These are phyloP conservation scores for Eupithecia pulchellata DNA, from an alignment of 2,888 invertebrate genomes.

Conservation along the genomic window DNA sequence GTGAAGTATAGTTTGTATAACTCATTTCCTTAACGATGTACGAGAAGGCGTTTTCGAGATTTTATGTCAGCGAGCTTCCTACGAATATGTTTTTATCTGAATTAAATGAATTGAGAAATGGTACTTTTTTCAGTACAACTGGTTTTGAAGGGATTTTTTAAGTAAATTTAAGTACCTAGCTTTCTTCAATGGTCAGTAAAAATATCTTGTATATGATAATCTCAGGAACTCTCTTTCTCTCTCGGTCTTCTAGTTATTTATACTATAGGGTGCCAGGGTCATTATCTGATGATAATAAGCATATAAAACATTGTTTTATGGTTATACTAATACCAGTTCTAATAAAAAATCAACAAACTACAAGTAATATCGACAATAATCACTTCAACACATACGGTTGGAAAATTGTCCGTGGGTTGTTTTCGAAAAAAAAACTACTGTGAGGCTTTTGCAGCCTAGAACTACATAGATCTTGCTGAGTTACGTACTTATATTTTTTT, in stretches of 20 bases:
- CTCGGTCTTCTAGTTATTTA: not conserved
- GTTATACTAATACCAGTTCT: no score
- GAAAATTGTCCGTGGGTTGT: no score
- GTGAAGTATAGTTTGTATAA: conserved; percentile 48
- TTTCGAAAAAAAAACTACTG: no score
- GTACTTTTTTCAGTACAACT: not conserved
- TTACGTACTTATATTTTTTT: no score
- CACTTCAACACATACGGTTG: no score
- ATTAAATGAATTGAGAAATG: conserved; percentile 42
- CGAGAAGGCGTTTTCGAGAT: conserved; percentile 53
- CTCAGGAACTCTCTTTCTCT: not conserved
- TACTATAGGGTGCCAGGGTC: not conserved
- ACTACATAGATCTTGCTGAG: no score
- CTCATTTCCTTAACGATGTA: conserved; percentile 72
- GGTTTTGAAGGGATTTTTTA: not conserved
- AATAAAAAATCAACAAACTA: no score
- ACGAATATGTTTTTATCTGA: conserved; percentile 43
- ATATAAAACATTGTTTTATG: no score
- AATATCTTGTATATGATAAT: not conserved
- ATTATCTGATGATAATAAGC: no score
- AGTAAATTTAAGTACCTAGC: no score
- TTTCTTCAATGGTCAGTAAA: not conserved
- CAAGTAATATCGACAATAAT: no score
- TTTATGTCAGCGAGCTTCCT: conserved; percentile 52
- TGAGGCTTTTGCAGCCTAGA: no score